Evolutionary conservation across 2,888 invertebrate genomes (phyloP), one percentile per base, ranked within the genome.

Genomic region (Rhimphoctona megacephalus): DNA sequence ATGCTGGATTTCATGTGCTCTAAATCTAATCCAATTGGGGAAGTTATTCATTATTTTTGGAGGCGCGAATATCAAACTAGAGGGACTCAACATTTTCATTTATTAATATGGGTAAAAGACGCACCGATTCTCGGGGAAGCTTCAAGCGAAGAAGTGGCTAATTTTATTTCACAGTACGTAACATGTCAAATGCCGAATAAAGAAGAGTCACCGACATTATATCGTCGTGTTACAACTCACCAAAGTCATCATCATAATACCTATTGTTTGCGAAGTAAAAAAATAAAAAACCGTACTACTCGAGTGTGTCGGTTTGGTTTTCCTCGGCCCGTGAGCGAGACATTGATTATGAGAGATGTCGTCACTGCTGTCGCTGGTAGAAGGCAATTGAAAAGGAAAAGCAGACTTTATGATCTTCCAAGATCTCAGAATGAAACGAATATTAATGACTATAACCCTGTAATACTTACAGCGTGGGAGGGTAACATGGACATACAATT

Each of bases 1-100:
- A 91, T 92, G 88, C 86, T 92, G n/a, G 89, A 91, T 66, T 92
- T 93, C 72, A 81, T 92, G 25, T 88, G 61, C 17, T 89, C 89
- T 67, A 74, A 88, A 9, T 88, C 90, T 86, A 85, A 87, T 52
- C 91, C 91, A 8, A 72, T 92, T 46, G 89, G 89, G 22, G 67
- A 89, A 85, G 66, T 88, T 30, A 85, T 66, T 19, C 88, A 90
- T 87, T 89, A 90, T 52, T 88, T 88, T 66, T 89, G 87, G 85
- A 30, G 88, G 43, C 79, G 89, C 30, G 90, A 89, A 80, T 90
- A 36, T 36, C 36, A 36, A 36, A 36, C 36, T 36, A 36, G n/a
- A n/a, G n/a, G n/a, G n/a, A n/a, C n/a, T n/a, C n/a, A n/a, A n/a
- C n/a, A n/a, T n/a, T n/a, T n/a, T n/a, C 36, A 36, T 36, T 36